Evolutionary conservation across 2,797 vertebrate species (phyloP).

Genomic region (Dermochelys coriacea): DNA sequence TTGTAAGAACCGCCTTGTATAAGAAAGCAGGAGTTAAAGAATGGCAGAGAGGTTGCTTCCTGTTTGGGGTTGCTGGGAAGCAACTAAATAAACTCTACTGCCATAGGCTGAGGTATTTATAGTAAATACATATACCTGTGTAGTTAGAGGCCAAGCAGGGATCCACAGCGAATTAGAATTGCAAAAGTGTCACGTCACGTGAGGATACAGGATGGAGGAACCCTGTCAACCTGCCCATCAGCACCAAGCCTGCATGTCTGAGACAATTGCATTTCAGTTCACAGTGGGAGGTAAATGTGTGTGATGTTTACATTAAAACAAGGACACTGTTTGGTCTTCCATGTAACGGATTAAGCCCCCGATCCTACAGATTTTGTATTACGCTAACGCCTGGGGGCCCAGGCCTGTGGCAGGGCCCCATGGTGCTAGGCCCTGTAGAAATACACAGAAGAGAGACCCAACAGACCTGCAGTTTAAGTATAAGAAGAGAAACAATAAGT

Average conservation of each 20-base stretch:
- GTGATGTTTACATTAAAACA: no score
- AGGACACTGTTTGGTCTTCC: no score
- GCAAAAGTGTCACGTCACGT: accelerated
- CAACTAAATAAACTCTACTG: accelerated
- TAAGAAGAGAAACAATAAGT: background rate
- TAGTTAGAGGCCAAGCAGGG: accelerated
- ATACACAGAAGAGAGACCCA: accelerated
- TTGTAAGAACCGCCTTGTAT: background rate
- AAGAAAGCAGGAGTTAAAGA: background rate
- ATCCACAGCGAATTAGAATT: background rate
- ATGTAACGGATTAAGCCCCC: no score
- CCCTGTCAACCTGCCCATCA: background rate
- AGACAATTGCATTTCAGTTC: background rate
- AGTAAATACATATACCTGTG: accelerated
- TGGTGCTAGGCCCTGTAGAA: background rate
- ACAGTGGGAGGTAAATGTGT: no score
- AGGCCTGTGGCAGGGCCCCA: background rate
- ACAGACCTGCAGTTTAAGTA: background rate
- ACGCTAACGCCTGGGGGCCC: no score
- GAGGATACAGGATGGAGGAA: accelerated
- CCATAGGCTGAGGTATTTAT: accelerated
- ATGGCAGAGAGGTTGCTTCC: background rate
- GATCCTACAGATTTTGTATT: no score
- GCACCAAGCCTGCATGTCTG: background rate
- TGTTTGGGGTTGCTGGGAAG: background rate